phyloP scores from a whole-genome alignment of 1,140 invertebrate species.

The Aphis craccivora region DNA sequence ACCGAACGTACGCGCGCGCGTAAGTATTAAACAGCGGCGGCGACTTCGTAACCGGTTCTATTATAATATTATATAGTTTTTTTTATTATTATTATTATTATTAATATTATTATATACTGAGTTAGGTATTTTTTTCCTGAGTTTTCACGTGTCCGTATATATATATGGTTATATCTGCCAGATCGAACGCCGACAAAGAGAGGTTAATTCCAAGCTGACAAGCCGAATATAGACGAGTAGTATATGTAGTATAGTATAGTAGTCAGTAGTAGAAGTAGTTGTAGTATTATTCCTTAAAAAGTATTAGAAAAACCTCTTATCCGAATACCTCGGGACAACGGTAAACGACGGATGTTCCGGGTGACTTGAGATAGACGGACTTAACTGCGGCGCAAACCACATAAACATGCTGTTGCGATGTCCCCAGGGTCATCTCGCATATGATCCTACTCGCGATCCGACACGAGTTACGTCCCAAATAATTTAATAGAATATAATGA shows the following conservation, averaged over 20 bases:
- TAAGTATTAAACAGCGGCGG: slow-evolving; percentile 2
- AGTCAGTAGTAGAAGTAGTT: slow-evolving; percentile 2
- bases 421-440: background rate
- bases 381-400: background rate
- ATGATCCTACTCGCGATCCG: background rate
- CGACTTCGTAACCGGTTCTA: slow-evolving; percentile 48
- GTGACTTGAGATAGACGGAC: slow-evolving; percentile 6
- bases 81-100: background rate
- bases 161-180: slow-evolving; percentile 16
- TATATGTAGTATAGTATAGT: background rate
- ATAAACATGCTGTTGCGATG: background rate
- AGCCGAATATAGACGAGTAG: slow-evolving; percentile 36
- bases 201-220: slow-evolving; percentile 50
- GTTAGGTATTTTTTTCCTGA: slow-evolving; percentile 10
- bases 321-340: slow-evolving; percentile 21
- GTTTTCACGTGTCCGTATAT: background rate
- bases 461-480: background rate
- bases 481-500: background rate
- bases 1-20: background rate
- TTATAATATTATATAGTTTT: slow-evolving; percentile 39
- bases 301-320: slow-evolving; percentile 22
- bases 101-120: background rate
- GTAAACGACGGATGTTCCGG: slow-evolving; percentile 34
- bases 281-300: slow-evolving; percentile 37
- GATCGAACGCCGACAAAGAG: slow-evolving; percentile 57